phyloP scores from a whole-genome alignment of 2,113 vertebrate genomes.

The Mormyrus lacerda region DNA sequence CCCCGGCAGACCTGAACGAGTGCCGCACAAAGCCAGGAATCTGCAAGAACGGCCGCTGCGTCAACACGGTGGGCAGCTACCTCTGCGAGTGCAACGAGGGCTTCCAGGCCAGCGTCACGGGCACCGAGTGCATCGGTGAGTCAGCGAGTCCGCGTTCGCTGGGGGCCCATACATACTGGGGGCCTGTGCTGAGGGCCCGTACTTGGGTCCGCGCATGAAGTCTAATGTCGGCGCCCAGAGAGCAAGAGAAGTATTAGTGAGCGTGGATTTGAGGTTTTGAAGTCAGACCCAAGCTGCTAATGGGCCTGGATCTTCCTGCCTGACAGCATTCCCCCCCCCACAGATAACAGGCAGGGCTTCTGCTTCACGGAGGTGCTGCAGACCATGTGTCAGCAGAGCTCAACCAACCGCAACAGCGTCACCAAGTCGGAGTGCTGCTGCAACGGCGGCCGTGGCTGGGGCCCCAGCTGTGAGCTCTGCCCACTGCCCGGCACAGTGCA shows the following conservation, averaged over 20 bases:
- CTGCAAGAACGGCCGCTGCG: slow-evolving; percentile 79
- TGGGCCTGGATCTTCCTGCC: neutral
- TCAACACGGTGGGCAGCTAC: slow-evolving; percentile 84
- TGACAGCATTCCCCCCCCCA: neutral
- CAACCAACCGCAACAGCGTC: slow-evolving; percentile 74
- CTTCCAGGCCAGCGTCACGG: slow-evolving; percentile 73
- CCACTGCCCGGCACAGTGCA: slow-evolving; percentile 79
- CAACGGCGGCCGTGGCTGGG: slow-evolving; percentile 78
- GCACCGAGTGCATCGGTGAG: slow-evolving; percentile 84
- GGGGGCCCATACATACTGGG: neutral
- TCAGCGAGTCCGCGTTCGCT: neutral
- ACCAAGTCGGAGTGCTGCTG: slow-evolving; percentile 91
- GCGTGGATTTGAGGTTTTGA: neutral
- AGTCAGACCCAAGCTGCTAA: neutral
- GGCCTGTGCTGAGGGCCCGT: too few relatives aligned
- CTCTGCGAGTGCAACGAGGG: slow-evolving; percentile 81
- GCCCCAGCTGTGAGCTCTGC: slow-evolving; percentile 81
- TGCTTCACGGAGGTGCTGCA: slow-evolving; percentile 85
- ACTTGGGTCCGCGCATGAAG: neutral
- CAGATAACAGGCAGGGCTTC: slow-evolving; percentile 81
- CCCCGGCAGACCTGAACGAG: slow-evolving; percentile 76
- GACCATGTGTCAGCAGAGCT: slow-evolving; percentile 78
- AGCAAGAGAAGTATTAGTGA: neutral
- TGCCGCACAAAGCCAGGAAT: slow-evolving; percentile 75
- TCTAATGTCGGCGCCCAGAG: neutral